Evolutionary conservation across 2,888 invertebrate species (phyloP).

Genomic region (Rotaria magnacalcarata): DNA sequence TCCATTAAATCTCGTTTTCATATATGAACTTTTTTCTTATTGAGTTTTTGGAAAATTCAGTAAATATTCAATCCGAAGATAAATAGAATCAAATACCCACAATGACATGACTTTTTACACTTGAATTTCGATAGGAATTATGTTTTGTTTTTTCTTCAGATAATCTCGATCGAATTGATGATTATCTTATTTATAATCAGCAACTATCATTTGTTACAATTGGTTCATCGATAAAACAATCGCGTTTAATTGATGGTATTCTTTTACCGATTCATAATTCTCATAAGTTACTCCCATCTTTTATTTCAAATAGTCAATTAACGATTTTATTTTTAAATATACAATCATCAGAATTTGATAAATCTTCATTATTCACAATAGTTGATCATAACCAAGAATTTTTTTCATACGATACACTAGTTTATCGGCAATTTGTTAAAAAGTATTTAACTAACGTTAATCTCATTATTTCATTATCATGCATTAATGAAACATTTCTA

Average conservation of each 20-base stretch:
- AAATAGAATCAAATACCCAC: no score
- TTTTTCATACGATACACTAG: not conserved
- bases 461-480: not conserved
- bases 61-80: no score
- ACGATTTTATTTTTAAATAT: not conserved
- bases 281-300: not conserved
- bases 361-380: not conserved
- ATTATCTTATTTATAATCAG: not conserved
- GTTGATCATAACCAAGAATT: not conserved
- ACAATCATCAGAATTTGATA: not conserved
- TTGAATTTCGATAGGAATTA: no score
- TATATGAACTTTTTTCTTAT: no score
- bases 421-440: not conserved
- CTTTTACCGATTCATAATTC: not conserved
- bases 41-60: no score
- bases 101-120: no score
- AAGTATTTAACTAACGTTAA: not conserved
- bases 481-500: not conserved
- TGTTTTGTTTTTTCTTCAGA: not conserved
- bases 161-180: not conserved
- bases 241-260: conserved; percentile 17
- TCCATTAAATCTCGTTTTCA: no score
- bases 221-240: not conserved
- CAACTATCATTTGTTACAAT: not conserved
- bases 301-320: not conserved